Evolutionary conservation across 30 jellyfish, hydroid and myxozoan genomes (phyloP).

Genomic region (Euphysa ruthae): DNA sequence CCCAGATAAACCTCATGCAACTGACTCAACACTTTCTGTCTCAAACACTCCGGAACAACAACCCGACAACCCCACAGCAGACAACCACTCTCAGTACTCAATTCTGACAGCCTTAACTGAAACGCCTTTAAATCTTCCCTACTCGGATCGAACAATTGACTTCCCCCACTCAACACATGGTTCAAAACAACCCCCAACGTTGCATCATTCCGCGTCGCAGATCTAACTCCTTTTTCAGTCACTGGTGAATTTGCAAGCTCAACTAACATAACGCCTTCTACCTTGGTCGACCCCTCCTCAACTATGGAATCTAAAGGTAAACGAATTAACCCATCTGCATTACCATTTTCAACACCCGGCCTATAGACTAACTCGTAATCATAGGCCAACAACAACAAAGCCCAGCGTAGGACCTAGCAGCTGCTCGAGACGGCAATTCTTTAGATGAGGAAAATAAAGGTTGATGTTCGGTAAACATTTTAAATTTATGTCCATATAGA

Average conservation of each 20-base stretch:
- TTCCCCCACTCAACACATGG: too few species aligned
- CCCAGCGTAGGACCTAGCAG: slow-evolving; percentile 58
- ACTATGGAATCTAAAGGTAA: too few species aligned
- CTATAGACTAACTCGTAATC: slow-evolving; percentile 7
- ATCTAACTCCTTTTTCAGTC: background rate
- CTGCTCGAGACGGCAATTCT: slow-evolving; percentile 50
- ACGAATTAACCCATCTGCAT: slow-evolving; percentile 28
- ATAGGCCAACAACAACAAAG: slow-evolving; percentile 22
- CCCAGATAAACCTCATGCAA: slow-evolving; percentile 32
- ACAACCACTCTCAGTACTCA: too few species aligned
- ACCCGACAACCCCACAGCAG: too few species aligned
- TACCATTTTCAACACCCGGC: slow-evolving; percentile 18
- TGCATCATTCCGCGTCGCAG: too few species aligned
- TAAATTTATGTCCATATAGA: slow-evolving; percentile 57
- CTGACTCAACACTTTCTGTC: slow-evolving; percentile 10
- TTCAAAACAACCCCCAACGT: too few species aligned
- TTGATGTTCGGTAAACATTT: slow-evolving; percentile 58
- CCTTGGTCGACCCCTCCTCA: too few species aligned
- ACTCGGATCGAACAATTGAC: too few species aligned
- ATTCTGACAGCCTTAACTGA: too few species aligned
- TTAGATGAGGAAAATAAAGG: slow-evolving; percentile 36
- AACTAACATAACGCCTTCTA: too few species aligned
- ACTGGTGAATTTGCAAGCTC: background rate
- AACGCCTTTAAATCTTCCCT: too few species aligned
- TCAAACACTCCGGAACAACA: too few species aligned